These are phyloP conservation scores for Macrosteles quadrilineatus DNA, from an alignment of 1,140 invertebrate species.

Conservation along the genomic window DNA sequence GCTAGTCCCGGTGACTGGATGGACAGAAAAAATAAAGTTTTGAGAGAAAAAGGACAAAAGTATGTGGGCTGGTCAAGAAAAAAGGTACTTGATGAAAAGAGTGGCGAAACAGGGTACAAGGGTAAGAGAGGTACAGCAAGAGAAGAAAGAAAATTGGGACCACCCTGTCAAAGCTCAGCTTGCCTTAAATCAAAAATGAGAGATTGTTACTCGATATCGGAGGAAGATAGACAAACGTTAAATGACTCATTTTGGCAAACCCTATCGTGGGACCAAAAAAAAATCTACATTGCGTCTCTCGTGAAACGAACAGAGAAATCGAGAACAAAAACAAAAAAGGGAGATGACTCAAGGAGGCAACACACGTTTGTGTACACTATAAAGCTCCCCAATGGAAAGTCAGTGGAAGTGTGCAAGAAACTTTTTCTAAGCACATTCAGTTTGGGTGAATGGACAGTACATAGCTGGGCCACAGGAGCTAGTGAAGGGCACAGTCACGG, in stretches of 20 bases:
- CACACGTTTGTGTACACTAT: background rate
- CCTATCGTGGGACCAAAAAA: background rate
- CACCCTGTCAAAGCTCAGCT: background rate
- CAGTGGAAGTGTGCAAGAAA: background rate
- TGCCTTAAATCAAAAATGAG: background rate
- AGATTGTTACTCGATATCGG: background rate
- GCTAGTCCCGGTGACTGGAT: background rate
- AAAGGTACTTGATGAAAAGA: too few species aligned
- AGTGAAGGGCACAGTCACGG: background rate
- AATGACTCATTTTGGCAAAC: background rate
- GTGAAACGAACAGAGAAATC: background rate
- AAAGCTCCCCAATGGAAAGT: background rate
- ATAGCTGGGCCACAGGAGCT: background rate
- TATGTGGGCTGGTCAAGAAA: background rate
- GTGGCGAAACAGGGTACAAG: background rate
- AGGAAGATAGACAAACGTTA: background rate
- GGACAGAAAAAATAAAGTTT: background rate
- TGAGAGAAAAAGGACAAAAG: background rate
- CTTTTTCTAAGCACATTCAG: background rate
- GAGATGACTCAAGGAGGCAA: background rate
- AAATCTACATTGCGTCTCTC: background rate
- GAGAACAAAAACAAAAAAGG: background rate
- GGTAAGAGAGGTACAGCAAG: background rate
- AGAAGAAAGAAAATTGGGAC: background rate
- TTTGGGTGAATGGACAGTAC: background rate